A percentile compares a stretch with the other conserved stretches of the same genome.
phyloP scores from a whole-genome alignment of 1,140 invertebrate species.

The Amyelois transitella region DNA sequence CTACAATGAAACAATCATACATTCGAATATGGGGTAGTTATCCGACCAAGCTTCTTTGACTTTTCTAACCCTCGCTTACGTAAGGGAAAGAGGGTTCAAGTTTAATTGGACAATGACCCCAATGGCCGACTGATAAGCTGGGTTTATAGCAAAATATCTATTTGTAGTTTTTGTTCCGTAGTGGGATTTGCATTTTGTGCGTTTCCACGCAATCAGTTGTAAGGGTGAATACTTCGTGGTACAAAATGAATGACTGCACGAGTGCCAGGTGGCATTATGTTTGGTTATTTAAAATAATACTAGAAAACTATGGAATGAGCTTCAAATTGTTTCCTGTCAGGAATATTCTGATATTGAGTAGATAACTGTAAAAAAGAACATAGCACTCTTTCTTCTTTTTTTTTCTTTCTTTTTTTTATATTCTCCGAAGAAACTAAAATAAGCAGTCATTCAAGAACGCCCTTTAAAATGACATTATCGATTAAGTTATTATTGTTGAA shows the following conservation, averaged over 20 bases:
- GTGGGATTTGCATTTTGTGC: conserved; percentile 18
- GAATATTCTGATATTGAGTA: too few species aligned
- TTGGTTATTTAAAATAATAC: neutral
- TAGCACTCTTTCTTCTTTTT: too few species aligned
- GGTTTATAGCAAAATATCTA: conserved; percentile 27
- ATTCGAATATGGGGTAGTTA: conserved; percentile 12
- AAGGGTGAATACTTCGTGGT: neutral
- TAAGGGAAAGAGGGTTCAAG: neutral
- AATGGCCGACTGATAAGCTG: conserved; percentile 23
- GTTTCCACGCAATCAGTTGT: conserved; percentile 16
- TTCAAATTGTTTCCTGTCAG: too few species aligned
- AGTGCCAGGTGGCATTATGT: neutral
- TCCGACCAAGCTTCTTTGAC: conserved; percentile 4
- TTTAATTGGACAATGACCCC: conserved; percentile 11
- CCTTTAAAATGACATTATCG: too few species aligned
- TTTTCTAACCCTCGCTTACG: neutral
- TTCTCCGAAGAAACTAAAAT: too few species aligned
- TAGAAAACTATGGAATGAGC: too few species aligned
- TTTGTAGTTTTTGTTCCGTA: conserved; percentile 29
- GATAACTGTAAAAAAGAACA: too few species aligned
- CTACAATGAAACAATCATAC: conserved; percentile 25
- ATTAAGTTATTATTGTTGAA: too few species aligned
- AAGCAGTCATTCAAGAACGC: too few species aligned
- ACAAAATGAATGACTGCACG: neutral
- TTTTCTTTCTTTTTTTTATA: too few species aligned